phyloP scores from a whole-genome alignment of 2,888 invertebrate genomes.

The Oithona nana region DNA sequence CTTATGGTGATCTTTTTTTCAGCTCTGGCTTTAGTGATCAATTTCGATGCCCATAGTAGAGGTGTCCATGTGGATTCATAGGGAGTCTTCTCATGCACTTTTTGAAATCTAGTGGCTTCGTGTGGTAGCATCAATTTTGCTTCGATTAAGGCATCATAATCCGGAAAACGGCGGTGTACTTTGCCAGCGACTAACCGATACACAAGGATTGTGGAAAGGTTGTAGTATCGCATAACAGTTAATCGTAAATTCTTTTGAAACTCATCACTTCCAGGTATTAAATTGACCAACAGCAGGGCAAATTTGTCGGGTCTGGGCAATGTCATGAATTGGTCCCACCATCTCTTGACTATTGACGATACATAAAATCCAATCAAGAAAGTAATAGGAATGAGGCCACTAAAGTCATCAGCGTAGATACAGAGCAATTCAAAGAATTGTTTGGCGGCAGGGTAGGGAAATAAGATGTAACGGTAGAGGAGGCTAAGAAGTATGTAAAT shows the following conservation, averaged over 20 bases:
- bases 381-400: constrained; percentile 26
- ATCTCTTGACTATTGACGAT: constrained; percentile 26
- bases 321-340: constrained; percentile 27
- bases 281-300: constrained; percentile 19
- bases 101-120: background rate
- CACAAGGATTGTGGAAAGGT: constrained; percentile 18
- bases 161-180: constrained; percentile 20
- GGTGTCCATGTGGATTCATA: constrained; percentile 14
- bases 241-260: constrained; percentile 18
- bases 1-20: constrained; percentile 5
- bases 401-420: constrained; percentile 20
- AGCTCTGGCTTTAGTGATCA: background rate
- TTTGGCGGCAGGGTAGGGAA: constrained; percentile 6
- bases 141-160: constrained; percentile 3
- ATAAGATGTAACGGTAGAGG: constrained; percentile 25
- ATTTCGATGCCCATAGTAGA: constrained; percentile 14
- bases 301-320: constrained; percentile 28
- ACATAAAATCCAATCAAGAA: constrained; percentile 30
- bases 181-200: constrained; percentile 18
- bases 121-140: constrained; percentile 12
- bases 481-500: constrained; percentile 25
- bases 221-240: constrained; percentile 21
- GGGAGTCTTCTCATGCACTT: constrained; percentile 15
- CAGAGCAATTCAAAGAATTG: background rate
- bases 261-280: constrained; percentile 7